Evolutionary conservation across 2,113 vertebrate genomes (phyloP), one percentile per base, ranked within the genome.

Genomic region (Procavia capensis): DNA sequence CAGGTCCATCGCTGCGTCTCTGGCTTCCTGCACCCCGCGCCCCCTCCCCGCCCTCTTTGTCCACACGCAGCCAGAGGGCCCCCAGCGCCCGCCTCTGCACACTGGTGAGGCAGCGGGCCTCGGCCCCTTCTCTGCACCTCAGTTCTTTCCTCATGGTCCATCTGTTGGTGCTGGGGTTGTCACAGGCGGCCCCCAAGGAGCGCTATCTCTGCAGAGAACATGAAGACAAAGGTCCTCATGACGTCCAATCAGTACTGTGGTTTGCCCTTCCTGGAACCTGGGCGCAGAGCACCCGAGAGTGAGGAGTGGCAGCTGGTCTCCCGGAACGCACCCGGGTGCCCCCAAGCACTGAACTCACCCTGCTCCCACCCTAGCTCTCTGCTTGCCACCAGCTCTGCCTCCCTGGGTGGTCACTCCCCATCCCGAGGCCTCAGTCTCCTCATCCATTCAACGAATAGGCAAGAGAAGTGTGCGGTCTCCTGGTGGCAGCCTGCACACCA

Each of bases 311-410:
- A 2, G 45, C 7, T 29, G 24, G 5, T 34, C 75, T 54, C 5
- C 11, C 14, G 34, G 47, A 64, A 80, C 45, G 6, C 3, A 2
- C 0, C 0, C 9, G 78, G 81, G n/a, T 27, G 20, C 6, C 9
- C 14, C 22, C 10, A 47, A 13, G 16, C 0, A 43, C 41, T 57
- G 43, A 41, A 24, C 7, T 31, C 5, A 63, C 36, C 10, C 5
- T 16, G 24, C 27, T 74, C 31, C 6, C 2, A 17, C 9, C 24
- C 13, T 68, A 36, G 9, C 3, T 1, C 3, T 50, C 25, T 70
- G 27, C 34, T 36, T 25, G 7, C 43, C n/a, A 41, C 25, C 8
- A 19, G 50, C 64, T 81, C 39, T 61, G 16, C 36, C 19, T 66
- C 45, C 11, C 9, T 36, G 47, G 41, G 7, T 47, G 66, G 17